Evolutionary conservation across 1,140 invertebrate species (phyloP), one percentile per base, ranked within the genome.

Genomic region (Dermatophagoides farinae): DNA sequence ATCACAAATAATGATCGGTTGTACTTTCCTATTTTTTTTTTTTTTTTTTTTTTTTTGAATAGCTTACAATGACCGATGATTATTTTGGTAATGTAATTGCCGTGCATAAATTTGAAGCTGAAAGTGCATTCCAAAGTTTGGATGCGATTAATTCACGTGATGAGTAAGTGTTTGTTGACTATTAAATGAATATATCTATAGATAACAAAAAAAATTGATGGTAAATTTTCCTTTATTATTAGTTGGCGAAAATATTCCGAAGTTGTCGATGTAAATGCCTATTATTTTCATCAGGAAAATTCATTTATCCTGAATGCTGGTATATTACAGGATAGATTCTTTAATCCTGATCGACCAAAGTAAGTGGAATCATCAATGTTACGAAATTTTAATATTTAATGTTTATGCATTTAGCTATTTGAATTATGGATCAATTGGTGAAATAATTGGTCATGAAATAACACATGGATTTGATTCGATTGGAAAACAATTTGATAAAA

Each of bases 231-330:
- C n/a, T 44, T 49, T 20, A 46, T 58, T 58, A 57, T 18, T 25
- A 46, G 31, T 67, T 87, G 85, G 85, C 72, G 83, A 25, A 79
- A 78, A 22, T 83, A 86, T 67, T 82, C 81, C 20, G 75, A 79
- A 20, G 81, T 84, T 1, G 84, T 84, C 2, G 75, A 85, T 64
- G 84, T 87, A 51, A 87, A 88, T 68, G 85, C 85, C 0, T 87
- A 82, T 70, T 88, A 88, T 67, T 83, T 82, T 9, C 80, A 83
- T 2, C 78, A 84, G 9, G 84, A 87, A 66, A 87, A 88, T 67
- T 85, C 82, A 66, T 87, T 88, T 66, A 84, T 84, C 70, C 87
- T 90, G 71, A 88, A 88, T 0, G 86, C 88, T 62, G 88, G 87
- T 60, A 87, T 91, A 64, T 75, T 93, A 6, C 86, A 90, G 76